Conservation (phyloP, 2,797 vertebrate genomes). For the Syngnathus acus region DNA sequence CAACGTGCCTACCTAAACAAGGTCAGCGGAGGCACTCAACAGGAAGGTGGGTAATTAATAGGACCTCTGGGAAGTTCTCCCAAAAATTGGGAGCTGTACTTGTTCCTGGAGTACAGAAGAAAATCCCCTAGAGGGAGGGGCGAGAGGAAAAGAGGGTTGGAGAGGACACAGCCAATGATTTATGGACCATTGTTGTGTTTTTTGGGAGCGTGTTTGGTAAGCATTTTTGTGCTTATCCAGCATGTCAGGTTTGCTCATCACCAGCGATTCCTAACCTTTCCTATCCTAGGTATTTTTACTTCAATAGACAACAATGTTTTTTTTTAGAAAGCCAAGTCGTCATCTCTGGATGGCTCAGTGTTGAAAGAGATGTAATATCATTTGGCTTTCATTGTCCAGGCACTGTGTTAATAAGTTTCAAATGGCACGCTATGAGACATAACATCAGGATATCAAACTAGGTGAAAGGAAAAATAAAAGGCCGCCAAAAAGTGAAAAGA, state of each 20-base stretch:
- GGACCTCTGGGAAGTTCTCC: slow-evolving; percentile 44
- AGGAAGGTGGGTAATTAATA: slow-evolving; percentile 52
- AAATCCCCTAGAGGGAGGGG: slow-evolving; percentile 18
- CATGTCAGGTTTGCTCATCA: slow-evolving; percentile 53
- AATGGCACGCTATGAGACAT: background rate
- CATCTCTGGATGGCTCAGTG: background rate
- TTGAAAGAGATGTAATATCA: background rate
- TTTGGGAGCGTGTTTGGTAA: slow-evolving; percentile 53
- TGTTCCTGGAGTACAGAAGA: slow-evolving; percentile 41
- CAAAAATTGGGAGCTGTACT: slow-evolving; percentile 40
- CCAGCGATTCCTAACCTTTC: slow-evolving; percentile 64
- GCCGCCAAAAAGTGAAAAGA: slow-evolving; percentile 55
- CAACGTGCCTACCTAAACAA: slow-evolving; percentile 31
- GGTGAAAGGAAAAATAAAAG: slow-evolving; percentile 10
- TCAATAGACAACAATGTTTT: background rate
- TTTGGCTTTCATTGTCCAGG: background rate
- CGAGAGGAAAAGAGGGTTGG: slow-evolving; percentile 18
- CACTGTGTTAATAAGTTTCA: background rate
- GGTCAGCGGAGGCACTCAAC: slow-evolving; percentile 37
- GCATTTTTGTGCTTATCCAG: slow-evolving; percentile 59
- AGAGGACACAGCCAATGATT: slow-evolving; percentile 58
- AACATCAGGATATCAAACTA: background rate
- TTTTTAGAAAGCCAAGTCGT: background rate
- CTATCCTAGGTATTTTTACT: slow-evolving; percentile 61
- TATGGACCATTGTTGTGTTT: slow-evolving; percentile 62